Conservation (phyloP, 2,888 invertebrate species). For the Tetranychus piercei region DNA sequence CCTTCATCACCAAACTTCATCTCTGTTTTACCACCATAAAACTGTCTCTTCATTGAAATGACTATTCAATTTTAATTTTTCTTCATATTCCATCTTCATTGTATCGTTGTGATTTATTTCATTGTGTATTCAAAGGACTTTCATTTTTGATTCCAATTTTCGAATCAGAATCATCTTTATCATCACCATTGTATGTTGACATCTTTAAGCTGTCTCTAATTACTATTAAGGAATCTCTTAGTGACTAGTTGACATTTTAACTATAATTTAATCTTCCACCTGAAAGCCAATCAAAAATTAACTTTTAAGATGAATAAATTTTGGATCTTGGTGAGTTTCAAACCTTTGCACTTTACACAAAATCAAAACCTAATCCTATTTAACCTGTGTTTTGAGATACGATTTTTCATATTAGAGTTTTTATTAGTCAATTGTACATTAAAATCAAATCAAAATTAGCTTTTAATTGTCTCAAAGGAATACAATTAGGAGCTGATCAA, state of each 20-base stretch:
- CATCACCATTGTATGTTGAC: background rate
- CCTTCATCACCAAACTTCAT: background rate
- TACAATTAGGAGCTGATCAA: too few species aligned
- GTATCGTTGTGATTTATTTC: too few species aligned
- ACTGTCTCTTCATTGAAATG: background rate
- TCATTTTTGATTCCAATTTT: too few species aligned
- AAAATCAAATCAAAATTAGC: too few species aligned
- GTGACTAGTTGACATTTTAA: background rate
- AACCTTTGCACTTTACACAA: background rate
- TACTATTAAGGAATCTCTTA: background rate
- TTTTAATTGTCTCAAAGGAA: too few species aligned
- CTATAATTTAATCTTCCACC: background rate
- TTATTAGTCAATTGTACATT: too few species aligned
- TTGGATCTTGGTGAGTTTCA: background rate
- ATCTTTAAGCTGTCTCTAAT: background rate
- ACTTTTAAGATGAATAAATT: background rate
- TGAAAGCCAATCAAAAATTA: background rate
- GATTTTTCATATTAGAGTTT: background rate
- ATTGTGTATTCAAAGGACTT: too few species aligned
- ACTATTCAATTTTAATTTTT: background rate
- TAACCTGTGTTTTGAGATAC: background rate
- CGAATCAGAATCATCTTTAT: too few species aligned
- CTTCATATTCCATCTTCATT: background rate
- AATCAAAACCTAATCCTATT: background rate
- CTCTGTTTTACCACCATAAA: background rate